A percentile compares a stretch with the other conserved stretches of the same genome.
Conservation (phyloP, 2,113 vertebrate species). For the Merops nubicus region DNA sequence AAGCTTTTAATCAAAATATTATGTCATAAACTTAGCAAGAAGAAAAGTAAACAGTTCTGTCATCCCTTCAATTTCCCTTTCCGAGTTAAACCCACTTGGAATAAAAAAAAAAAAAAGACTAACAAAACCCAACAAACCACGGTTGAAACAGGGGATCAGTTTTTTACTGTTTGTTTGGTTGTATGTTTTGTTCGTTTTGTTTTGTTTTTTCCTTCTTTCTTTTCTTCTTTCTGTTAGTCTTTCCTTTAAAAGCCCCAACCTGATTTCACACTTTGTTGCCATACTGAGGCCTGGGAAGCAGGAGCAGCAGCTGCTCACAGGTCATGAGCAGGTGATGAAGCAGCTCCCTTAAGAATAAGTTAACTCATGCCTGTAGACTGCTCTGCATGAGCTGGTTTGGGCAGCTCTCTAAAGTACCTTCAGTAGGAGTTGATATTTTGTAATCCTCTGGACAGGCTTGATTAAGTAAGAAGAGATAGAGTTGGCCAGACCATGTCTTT, state of each 20-base stretch:
- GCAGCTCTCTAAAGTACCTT: conserved; percentile 81
- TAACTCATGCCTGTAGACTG: background rate
- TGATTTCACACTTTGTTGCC: background rate
- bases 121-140: background rate
- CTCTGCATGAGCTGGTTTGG: background rate
- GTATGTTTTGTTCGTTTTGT: too few relatives aligned
- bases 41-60: background rate
- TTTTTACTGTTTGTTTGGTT: background rate
- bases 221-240: background rate
- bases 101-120: too few relatives aligned
- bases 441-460: conserved; percentile 98
- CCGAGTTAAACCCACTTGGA: background rate
- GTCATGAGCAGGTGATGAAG: background rate
- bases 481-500: conserved; percentile 92
- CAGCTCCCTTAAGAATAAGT: background rate
- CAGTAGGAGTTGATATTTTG: conserved; percentile 95
- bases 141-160: background rate
- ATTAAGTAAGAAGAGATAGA: conserved; percentile 99
- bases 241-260: background rate
- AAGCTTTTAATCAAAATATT: background rate
- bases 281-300: background rate
- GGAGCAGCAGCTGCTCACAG: background rate
- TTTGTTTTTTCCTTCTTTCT: background rate
- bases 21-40: background rate
- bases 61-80: background rate